Evolutionary conservation across 2,888 invertebrate genomes (phyloP).

Genomic region (Rhorus exstirpatorius): DNA sequence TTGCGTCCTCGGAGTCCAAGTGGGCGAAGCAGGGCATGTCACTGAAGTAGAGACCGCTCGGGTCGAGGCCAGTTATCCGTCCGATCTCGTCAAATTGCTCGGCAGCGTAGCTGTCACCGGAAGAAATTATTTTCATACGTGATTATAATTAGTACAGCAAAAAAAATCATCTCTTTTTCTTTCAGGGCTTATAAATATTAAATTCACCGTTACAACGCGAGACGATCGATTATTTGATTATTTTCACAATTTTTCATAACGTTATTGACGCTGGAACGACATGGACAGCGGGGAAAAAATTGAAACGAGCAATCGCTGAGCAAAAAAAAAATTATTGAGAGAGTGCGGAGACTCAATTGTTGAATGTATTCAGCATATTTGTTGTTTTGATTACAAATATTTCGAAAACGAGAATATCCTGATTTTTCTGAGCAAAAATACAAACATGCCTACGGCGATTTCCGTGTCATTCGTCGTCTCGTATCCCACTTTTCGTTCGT

Average conservation of each 20-base stretch:
- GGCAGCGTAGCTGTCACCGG: conserved; percentile 84
- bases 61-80: conserved; percentile 87
- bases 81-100: conserved; percentile 79
- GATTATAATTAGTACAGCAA: neutral
- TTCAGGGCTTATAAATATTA: neutral
- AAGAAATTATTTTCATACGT: neutral
- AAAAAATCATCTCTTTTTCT: neutral
- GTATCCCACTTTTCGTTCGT: no score
- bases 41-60: conserved; percentile 88
- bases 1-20: conserved; percentile 87
- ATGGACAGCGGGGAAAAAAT: no score
- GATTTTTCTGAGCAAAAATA: no score
- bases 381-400: no score
- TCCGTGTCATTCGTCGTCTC: no score
- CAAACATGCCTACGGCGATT: no score
- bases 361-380: no score
- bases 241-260: neutral
- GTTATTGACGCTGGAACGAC: no score
- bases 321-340: no score
- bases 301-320: no score
- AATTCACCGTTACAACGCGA: neutral
- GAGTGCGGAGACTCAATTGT: no score
- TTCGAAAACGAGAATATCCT: no score
- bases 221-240: neutral
- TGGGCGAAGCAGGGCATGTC: conserved; percentile 87